phyloP scores from a whole-genome alignment of 1,140 invertebrate genomes.

The Drosophila eugracilis region DNA sequence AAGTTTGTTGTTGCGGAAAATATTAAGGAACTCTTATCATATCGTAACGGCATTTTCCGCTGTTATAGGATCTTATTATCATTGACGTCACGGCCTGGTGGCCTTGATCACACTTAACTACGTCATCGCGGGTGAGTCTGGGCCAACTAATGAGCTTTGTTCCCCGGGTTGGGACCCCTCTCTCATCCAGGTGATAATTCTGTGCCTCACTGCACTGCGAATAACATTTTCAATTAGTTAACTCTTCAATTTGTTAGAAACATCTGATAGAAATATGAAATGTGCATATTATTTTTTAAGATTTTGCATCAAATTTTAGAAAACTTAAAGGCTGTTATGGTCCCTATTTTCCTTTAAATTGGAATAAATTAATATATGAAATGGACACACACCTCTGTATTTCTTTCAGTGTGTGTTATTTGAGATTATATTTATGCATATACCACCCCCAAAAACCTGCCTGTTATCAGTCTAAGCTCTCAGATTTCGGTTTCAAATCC shows the following conservation, averaged over 20 bases:
- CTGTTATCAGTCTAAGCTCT: constrained; percentile 15
- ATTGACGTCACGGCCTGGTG: constrained; percentile 30
- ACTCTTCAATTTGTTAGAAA: too few species aligned
- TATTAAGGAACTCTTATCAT: constrained; percentile 1
- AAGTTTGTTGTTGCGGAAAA: too few species aligned
- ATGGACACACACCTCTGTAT: too few species aligned
- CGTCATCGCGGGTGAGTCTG: constrained; percentile 45
- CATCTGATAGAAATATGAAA: too few species aligned
- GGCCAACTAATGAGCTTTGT: constrained; percentile 48
- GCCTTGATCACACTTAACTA: constrained; percentile 34
- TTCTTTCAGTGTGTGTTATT: background rate
- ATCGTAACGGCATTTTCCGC: constrained; percentile 27
- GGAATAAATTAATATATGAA: too few species aligned
- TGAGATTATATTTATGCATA: background rate
- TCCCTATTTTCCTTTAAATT: too few species aligned
- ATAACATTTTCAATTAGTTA: background rate
- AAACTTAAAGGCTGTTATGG: too few species aligned
- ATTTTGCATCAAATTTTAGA: too few species aligned
- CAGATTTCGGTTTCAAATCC: background rate
- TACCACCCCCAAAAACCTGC: background rate
- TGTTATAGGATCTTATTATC: constrained; percentile 25
- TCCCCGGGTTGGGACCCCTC: constrained; percentile 15
- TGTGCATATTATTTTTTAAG: background rate
- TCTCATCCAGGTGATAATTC: constrained; percentile 6
- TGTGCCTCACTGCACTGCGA: background rate